Evolutionary conservation across 2,888 invertebrate genomes (phyloP).

Genomic region (Horisme vitalbata): DNA sequence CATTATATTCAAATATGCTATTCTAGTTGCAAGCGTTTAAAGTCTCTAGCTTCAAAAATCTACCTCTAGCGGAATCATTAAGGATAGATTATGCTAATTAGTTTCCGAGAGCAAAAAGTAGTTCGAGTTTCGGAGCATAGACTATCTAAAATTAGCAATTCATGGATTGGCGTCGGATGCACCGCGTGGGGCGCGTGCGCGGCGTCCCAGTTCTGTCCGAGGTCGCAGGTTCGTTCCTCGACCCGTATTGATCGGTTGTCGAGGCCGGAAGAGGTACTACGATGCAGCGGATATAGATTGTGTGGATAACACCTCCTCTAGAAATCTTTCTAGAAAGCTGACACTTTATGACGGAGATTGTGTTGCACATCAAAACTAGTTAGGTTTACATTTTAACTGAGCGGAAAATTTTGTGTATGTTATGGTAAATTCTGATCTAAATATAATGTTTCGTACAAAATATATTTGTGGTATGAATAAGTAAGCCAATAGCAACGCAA

Average conservation of each 20-base stretch:
- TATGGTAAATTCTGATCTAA: too few species aligned
- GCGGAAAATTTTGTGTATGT: too few species aligned
- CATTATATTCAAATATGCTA: too few species aligned
- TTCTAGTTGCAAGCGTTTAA: too few species aligned
- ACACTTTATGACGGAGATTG: constrained; percentile 1
- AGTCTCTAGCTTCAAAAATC: too few species aligned
- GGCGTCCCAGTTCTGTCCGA: constrained; percentile 73
- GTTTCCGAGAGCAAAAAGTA: neutral
- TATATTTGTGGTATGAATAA: too few species aligned
- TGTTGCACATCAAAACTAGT: too few species aligned
- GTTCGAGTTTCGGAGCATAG: constrained; percentile 11
- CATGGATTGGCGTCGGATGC: constrained; percentile 64
- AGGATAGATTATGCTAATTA: neutral
- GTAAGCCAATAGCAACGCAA: too few species aligned
- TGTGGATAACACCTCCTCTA: constrained; percentile 54
- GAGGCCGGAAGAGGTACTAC: constrained; percentile 72
- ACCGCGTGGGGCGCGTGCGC: constrained; percentile 73
- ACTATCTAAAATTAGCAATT: constrained; percentile 58
- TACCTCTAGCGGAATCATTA: too few species aligned
- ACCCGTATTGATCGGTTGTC: constrained; percentile 71
- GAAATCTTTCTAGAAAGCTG: constrained; percentile 2
- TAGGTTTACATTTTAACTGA: too few species aligned
- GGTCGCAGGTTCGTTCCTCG: constrained; percentile 82
- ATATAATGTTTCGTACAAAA: too few species aligned
- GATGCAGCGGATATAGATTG: constrained; percentile 66